Evolutionary conservation across 2,797 vertebrate genomes (phyloP).

Genomic region (Neosilurus hyrtlii): DNA sequence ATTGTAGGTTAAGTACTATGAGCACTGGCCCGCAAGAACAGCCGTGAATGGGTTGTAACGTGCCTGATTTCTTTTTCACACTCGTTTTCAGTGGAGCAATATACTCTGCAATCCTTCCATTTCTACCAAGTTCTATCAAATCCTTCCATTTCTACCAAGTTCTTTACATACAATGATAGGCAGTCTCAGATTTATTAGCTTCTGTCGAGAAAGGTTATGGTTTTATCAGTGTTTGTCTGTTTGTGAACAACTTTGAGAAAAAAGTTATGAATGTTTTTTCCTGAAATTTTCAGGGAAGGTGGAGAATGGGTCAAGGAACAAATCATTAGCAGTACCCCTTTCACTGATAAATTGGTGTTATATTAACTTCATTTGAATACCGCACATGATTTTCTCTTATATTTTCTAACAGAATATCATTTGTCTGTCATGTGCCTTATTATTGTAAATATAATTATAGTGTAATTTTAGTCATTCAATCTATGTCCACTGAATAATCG

Average conservation of each 20-base stretch:
- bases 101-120: constrained; percentile 4
- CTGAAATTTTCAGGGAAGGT: too few relatives aligned
- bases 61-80: constrained; percentile 25
- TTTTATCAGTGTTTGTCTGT: too few relatives aligned
- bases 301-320: too few relatives aligned
- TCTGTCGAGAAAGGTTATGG: too few relatives aligned
- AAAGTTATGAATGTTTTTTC: too few relatives aligned
- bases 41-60: constrained; percentile 24
- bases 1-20: constrained; percentile 56
- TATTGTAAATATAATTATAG: background rate
- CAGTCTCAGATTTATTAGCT: background rate
- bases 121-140: background rate
- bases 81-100: constrained; percentile 15
- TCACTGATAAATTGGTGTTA: too few relatives aligned
- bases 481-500: too few relatives aligned
- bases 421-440: too few relatives aligned
- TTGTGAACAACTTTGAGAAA: too few relatives aligned
- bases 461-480: background rate
- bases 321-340: too few relatives aligned
- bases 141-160: background rate
- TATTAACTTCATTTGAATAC: background rate
- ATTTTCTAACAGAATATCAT: too few relatives aligned
- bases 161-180: background rate
- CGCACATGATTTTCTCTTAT: too few relatives aligned
- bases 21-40: constrained; percentile 31